Base-by-base conservation (phyloP, 2,888 invertebrate species). In the Allolobophora icterica region DNA sequence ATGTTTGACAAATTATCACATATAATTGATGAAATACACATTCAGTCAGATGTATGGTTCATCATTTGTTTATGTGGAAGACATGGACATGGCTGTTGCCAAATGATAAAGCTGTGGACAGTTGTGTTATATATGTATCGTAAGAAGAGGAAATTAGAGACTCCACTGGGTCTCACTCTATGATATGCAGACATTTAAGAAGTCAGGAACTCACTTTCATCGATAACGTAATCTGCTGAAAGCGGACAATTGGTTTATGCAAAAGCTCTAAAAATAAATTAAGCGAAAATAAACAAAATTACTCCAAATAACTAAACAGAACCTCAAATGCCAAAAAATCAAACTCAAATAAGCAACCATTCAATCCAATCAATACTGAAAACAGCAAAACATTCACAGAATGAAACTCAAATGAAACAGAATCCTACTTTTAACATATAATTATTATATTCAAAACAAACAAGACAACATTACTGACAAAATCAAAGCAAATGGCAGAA, bases 211-310 rank as follows among this genome's bases (percentile, higher is more conserved):
- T 45, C 89, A 42, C 89, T 33, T 89, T 42, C 52, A 89, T 42
- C n/a, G 52, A 45, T 34, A 89, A 21, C 6, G 42, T 89, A 89
- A 33, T 89, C 38, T 52, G 42, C 89, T 89, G 89, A 89, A 89
- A 52, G 33, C 52, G 89, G 17, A 89, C 89, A 42, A 89, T 33
- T 42, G 45, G 89, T 42, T 89, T 89, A 89, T 89, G 45, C 89
- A 89, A 38, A 38, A 89, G 89, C 33, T 42, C 89, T 89, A 42
- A 33, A 89, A 89, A 40, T 89, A 45, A 89, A 89, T 5, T 87
- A 34, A 87, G 6, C 21, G 35, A 87, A 87, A 34, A 35, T 71
- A n/a, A 71, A 71, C 71, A 71, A 71, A 71, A 71, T 71, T n/a
- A 71, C 71, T 19, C 24, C 33, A 34, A 21, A 24, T 38, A 87